A percentile compares a stretch with the other conserved stretches of the same genome.
Conservation (phyloP, 2,113 vertebrate species). For the Bucco capensis region DNA sequence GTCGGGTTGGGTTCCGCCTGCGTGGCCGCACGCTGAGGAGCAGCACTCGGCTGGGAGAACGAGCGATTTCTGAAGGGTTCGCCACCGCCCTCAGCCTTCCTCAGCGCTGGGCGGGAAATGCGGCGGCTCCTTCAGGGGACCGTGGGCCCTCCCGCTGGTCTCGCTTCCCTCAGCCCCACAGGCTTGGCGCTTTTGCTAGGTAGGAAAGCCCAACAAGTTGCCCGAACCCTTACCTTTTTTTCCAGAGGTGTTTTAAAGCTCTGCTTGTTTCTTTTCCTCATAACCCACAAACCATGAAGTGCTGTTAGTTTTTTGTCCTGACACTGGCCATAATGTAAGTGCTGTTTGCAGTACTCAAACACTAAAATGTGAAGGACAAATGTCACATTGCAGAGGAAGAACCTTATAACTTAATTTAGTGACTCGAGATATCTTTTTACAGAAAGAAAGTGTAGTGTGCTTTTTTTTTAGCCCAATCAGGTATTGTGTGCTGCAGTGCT, state of each 20-base stretch:
- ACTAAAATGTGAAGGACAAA: background rate
- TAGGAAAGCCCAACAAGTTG: background rate
- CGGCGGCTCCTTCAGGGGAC: background rate
- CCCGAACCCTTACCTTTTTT: accelerated
- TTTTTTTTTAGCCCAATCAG: background rate
- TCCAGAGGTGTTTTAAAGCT: accelerated
- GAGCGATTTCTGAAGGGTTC: background rate
- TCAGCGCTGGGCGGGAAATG: background rate
- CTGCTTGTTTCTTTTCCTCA: accelerated
- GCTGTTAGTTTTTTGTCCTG: background rate
- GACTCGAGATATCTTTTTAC: background rate
- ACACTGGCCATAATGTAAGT: background rate
- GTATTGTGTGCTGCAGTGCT: background rate
- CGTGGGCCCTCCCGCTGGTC: too few relatives aligned
- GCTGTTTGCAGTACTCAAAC: background rate
- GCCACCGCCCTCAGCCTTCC: accelerated
- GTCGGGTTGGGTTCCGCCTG: background rate
- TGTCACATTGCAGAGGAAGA: background rate
- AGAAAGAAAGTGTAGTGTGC: background rate
- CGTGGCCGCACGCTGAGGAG: accelerated
- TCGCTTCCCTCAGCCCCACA: too few relatives aligned
- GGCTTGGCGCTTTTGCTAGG: accelerated
- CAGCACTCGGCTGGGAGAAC: background rate
- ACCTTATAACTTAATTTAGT: background rate
- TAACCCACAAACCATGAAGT: accelerated